Conservation (phyloP, 2,113 vertebrate genomes). For the Neotoma lepida region DNA sequence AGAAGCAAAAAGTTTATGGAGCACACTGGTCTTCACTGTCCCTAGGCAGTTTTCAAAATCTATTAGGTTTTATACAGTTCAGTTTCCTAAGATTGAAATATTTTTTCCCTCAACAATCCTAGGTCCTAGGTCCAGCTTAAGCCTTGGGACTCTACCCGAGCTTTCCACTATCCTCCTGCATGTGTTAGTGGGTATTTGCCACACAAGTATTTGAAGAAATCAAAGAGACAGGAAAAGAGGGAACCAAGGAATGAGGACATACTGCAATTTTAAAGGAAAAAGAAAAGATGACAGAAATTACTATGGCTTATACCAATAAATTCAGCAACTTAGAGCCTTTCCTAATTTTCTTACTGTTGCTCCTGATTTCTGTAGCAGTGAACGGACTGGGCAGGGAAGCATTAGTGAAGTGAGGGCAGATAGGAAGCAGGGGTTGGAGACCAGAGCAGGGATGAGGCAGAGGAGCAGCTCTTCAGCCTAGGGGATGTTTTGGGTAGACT, state of each 20-base stretch:
- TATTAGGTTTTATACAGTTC: not conserved
- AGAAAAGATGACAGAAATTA: not conserved
- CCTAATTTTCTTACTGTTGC: not conserved
- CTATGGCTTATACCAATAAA: not conserved
- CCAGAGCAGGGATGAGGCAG: no score
- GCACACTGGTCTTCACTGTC: not conserved
- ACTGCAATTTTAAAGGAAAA: not conserved
- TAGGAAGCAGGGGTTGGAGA: not conserved
- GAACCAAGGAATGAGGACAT: not conserved
- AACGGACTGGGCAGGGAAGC: not conserved
- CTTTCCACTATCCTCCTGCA: not conserved
- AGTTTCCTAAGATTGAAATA: not conserved
- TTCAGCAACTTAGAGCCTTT: not conserved
- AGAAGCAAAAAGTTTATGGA: not conserved
- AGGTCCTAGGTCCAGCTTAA: not conserved
- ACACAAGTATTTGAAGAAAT: not conserved
- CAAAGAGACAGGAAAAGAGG: not conserved
- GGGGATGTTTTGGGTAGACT: not conserved
- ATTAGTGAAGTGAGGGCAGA: accelerated
- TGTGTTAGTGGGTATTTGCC: not conserved
- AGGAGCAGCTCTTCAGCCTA: not conserved
- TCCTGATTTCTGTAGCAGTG: not conserved
- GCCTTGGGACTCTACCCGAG: not conserved
- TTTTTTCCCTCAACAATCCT: not conserved
- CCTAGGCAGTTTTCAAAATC: not conserved